phyloP scores from a whole-genome alignment of 1,140 invertebrate species.

The Drosophila elegans region DNA sequence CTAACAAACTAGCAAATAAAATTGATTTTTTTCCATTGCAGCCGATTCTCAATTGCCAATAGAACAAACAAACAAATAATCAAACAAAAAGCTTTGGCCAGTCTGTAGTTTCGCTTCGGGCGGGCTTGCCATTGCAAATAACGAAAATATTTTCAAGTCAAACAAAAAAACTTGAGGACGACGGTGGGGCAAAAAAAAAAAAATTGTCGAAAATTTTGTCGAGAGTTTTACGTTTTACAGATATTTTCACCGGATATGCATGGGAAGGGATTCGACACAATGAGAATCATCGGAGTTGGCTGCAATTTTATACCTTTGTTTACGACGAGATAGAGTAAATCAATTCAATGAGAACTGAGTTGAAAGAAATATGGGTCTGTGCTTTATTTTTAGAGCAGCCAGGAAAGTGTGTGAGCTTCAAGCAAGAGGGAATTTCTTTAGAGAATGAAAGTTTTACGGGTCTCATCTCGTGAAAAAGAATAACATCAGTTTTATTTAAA shows the following conservation, averaged over 20 bases:
- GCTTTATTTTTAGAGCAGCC: slow-evolving; percentile 37
- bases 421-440: background rate
- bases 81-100: slow-evolving; percentile 9
- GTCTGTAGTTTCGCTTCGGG: slow-evolving; percentile 24
- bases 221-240: slow-evolving; percentile 24
- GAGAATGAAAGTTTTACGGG: background rate
- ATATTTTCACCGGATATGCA: slow-evolving; percentile 13
- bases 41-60: slow-evolving; percentile 33
- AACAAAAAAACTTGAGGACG: slow-evolving; percentile 19
- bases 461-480: no score
- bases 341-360: slow-evolving; percentile 41
- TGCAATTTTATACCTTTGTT: slow-evolving; percentile 38
- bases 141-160: slow-evolving; percentile 39
- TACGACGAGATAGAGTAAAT: slow-evolving; percentile 27
- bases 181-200: slow-evolving; percentile 10
- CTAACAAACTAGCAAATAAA: slow-evolving; percentile 33
- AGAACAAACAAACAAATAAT: slow-evolving; percentile 43
- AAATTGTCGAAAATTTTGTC: slow-evolving; percentile 16
- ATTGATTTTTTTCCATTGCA: slow-evolving; percentile 32
- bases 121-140: slow-evolving; percentile 23
- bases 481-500: no score
- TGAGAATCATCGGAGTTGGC: slow-evolving; percentile 14
- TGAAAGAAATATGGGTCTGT: slow-evolving; percentile 64
- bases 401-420: slow-evolving; percentile 12
- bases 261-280: slow-evolving; percentile 19